Evolutionary conservation across 2,888 invertebrate species (phyloP), one percentile per base, ranked within the genome.

Genomic region (Ypsolopha sequella): DNA sequence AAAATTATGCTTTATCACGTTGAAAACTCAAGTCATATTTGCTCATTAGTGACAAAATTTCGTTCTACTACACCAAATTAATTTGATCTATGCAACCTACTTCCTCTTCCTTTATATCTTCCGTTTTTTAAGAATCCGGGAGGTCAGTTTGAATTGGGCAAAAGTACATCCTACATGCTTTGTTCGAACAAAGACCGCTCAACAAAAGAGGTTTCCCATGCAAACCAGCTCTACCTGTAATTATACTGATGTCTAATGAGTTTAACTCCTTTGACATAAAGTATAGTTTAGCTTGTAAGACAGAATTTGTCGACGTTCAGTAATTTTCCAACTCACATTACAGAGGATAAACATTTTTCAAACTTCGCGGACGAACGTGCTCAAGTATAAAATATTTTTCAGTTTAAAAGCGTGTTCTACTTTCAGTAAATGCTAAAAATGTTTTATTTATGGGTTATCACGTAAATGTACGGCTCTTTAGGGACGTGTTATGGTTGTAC

Each of bases 41-140:
- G 36, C 47, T 47, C 47, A 47, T 47, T 47, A 47, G 14, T 47
- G 47, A 36, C 47, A 47, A 24, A 24, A 47, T 47, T 36, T 47
- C 36, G 11, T 8, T 36, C 47, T 9, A 36, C 11, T 13, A 13
- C 36, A 45, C 47, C 47, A 47, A 13, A 13, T 8, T n/a, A 36
- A 36, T 13, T 13, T 47, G 47, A 14, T 36, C 13, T 9, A 13
- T 4, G 14, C 36, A 3, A 6, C 45, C 34, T 33, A 33, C 8
- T 10, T n/a, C 34, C 13, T 47, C 36, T 9, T 14, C 36, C 36
- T 8, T 47, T 9, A 36, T 9, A 35, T 14, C n/a, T 34, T 45
- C 7, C 45, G 24, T 6, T 34, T n/a, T 4, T 34, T 7, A 47
- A 10, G 14, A 6, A 36, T 38, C 24, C 24, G 38, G 13, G 6